phyloP scores from a whole-genome alignment of 2,113 vertebrate species.

The Paralichthys olivaceus region DNA sequence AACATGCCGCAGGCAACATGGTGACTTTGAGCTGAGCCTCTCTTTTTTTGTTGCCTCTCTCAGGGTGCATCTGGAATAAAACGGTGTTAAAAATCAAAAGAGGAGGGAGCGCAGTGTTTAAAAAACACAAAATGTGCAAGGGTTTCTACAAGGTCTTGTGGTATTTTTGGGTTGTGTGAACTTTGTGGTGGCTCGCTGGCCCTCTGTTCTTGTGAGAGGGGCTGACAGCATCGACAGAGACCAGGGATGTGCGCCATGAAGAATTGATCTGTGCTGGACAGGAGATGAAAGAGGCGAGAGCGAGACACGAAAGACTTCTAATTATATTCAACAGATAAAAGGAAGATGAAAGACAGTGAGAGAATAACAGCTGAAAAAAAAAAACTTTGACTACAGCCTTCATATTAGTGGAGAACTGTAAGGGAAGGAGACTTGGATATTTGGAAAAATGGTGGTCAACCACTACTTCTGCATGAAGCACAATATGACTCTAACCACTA shows the following conservation, averaged over 20 bases:
- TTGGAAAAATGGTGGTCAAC: background rate
- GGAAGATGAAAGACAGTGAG: constrained; percentile 60
- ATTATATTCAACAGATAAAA: constrained; percentile 72
- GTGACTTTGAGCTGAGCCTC: constrained; percentile 1
- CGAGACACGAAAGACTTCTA: constrained; percentile 46
- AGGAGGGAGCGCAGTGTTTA: background rate
- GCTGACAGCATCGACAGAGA: constrained; percentile 34
- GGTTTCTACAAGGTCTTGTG: constrained; percentile 16
- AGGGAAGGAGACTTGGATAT: background rate
- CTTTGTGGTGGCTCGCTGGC: constrained; percentile 7
- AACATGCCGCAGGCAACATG: constrained; percentile 19
- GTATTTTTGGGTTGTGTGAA: constrained; percentile 36
- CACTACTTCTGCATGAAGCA: background rate
- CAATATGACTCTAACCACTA: background rate
- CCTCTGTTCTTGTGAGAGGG: constrained; percentile 15
- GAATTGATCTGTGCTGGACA: constrained; percentile 69
- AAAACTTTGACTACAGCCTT: constrained; percentile 50
- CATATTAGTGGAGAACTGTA: background rate
- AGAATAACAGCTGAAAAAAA: constrained; percentile 13
- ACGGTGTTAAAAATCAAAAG: too few relatives aligned
- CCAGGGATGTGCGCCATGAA: constrained; percentile 42
- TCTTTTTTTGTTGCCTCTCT: background rate
- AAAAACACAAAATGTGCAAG: background rate
- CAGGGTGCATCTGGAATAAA: background rate
- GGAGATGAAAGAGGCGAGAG: constrained; percentile 69